A percentile compares a stretch with the other conserved stretches of the same genome.
Conservation (phyloP, 35 echinoderm and acorn worm genomes). For the Amphiura filiformis region DNA sequence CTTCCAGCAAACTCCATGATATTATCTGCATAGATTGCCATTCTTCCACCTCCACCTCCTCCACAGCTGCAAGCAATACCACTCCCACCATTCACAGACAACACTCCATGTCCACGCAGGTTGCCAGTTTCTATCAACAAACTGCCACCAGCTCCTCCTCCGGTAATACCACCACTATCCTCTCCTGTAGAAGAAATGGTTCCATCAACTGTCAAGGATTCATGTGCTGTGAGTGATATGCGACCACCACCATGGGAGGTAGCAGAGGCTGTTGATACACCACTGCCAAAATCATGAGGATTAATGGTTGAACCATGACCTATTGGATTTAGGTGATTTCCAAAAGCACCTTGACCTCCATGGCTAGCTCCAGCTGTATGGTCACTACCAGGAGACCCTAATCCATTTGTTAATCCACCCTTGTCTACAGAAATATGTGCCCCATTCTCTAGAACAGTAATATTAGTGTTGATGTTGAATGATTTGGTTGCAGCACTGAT, state of each 20-base stretch:
- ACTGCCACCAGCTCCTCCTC: conserved; percentile 77
- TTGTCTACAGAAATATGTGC: conserved; percentile 47
- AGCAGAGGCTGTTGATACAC: neutral
- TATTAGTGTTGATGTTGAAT: conserved; percentile 16
- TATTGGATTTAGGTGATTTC: neutral
- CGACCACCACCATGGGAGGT: conserved; percentile 53
- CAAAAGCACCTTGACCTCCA: conserved; percentile 68
- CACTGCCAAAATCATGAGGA: conserved; percentile 60
- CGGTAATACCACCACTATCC: neutral
- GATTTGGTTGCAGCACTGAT: neutral
- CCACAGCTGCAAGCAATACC: conserved; percentile 35
- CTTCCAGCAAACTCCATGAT: conserved; percentile 57
- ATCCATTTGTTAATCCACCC: conserved; percentile 50
- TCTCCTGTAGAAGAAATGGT: conserved; percentile 55
- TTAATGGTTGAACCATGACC: conserved; percentile 44
- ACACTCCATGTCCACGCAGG: conserved; percentile 39
- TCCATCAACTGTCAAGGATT: conserved; percentile 47
- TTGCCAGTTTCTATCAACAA: conserved; percentile 28
- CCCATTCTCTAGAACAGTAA: conserved; percentile 35
- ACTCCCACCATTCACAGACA: conserved; percentile 60
- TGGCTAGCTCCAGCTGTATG: conserved; percentile 60
- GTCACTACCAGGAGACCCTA: conserved; percentile 33
- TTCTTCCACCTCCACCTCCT: conserved; percentile 78
- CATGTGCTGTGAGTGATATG: conserved; percentile 15
- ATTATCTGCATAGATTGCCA: conserved; percentile 41